Conservation (phyloP, 2,888 invertebrate species). For the Latheticus oryzae region DNA sequence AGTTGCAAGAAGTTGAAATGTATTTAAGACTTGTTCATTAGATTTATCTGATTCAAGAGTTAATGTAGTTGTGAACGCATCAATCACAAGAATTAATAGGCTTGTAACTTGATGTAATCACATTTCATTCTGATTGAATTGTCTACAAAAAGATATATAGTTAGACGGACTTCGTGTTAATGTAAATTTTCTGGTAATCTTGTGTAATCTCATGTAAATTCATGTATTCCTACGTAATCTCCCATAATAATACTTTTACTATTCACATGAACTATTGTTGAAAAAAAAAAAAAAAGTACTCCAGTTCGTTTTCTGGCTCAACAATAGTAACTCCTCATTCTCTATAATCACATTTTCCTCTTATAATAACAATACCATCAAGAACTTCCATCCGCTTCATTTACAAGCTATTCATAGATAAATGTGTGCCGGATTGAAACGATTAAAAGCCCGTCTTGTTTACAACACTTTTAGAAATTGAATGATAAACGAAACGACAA, state of each 20-base stretch:
- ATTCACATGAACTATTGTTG: too few species aligned
- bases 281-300: too few species aligned
- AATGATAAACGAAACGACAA: slow-evolving; percentile 28
- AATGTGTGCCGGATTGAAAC: slow-evolving; percentile 30
- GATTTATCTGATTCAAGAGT: slow-evolving; percentile 5
- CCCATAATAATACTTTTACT: slow-evolving; percentile 2
- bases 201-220: slow-evolving; percentile 14
- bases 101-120: slow-evolving; percentile 2
- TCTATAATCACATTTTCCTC: not conserved
- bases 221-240: slow-evolving; percentile 12
- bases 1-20: too few species aligned
- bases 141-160: slow-evolving; percentile 8
- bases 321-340: too few species aligned
- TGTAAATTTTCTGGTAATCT: slow-evolving; percentile 14
- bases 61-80: slow-evolving; percentile 4
- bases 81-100: slow-evolving; percentile 13
- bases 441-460: slow-evolving; percentile 32
- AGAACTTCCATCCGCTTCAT: slow-evolving; percentile 18
- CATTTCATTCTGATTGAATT: slow-evolving; percentile 13
- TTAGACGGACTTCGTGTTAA: not conserved
- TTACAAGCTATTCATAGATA: slow-evolving; percentile 31
- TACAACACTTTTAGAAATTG: slow-evolving; percentile 26
- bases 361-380: slow-evolving; percentile 10
- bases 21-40: too few species aligned
- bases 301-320: too few species aligned